Percentiles rank a stretch among this genome's conserved stretches.
phyloP scores from a whole-genome alignment of 1,140 invertebrate species.

The Stegodyphus dumicola region DNA sequence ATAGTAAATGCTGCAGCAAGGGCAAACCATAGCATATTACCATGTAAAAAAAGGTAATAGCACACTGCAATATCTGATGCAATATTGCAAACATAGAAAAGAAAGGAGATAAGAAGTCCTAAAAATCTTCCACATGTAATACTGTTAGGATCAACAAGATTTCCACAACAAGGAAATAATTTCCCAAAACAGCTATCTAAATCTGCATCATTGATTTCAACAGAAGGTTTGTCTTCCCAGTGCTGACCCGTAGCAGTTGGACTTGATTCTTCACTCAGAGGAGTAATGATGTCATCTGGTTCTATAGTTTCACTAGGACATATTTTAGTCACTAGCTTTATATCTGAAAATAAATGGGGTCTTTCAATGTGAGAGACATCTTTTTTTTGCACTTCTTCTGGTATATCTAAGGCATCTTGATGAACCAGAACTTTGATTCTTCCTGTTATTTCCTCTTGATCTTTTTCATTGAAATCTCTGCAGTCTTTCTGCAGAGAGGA shows the following conservation, averaged over 20 bases:
- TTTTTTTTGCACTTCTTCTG: conserved; percentile 4
- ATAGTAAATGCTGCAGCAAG: conserved; percentile 38
- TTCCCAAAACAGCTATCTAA: background rate
- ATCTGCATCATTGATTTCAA: conserved; percentile 19
- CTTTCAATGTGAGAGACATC: background rate
- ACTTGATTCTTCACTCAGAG: conserved; percentile 55
- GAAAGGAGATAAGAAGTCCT: conserved; percentile 25
- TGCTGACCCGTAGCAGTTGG: conserved; percentile 25
- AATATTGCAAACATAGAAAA: conserved; percentile 42
- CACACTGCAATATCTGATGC: conserved; percentile 34
- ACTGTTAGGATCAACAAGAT: conserved; percentile 35
- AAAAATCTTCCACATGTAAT: conserved; percentile 19
- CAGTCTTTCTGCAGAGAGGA: conserved; percentile 2
- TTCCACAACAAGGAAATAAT: conserved; percentile 39
- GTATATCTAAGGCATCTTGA: conserved; percentile 44
- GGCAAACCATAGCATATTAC: conserved; percentile 42
- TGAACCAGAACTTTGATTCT: conserved; percentile 38
- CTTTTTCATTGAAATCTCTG: conserved; percentile 30
- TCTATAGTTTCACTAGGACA: conserved; percentile 26
- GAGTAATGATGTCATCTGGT: conserved; percentile 49
- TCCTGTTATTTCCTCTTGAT: conserved; percentile 39
- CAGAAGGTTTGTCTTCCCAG: conserved; percentile 42
- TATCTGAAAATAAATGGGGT: conserved; percentile 18
- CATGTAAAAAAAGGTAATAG: conserved; percentile 34
- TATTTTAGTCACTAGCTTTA: conserved; percentile 8